A percentile compares a stretch with the other conserved stretches of the same genome.
Conservation (phyloP, 1,140 invertebrate genomes). For the Ceratoteleas bidentatus region DNA sequence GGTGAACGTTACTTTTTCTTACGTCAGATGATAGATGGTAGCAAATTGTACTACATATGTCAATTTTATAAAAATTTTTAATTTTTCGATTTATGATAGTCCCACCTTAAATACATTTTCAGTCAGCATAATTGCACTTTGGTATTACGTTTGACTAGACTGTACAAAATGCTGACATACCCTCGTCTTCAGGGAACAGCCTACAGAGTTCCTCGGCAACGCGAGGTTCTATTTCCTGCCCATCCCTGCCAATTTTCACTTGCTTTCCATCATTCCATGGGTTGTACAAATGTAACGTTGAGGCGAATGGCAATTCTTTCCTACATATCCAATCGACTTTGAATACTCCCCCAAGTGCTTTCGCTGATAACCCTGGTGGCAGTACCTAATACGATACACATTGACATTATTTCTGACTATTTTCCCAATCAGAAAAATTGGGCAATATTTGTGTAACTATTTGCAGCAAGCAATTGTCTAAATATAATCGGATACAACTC, state of each 20-base stretch:
- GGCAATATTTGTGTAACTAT: no score
- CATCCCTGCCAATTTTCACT: slow-evolving; percentile 98
- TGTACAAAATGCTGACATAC: slow-evolving; percentile 65
- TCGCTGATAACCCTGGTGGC: slow-evolving; percentile 95
- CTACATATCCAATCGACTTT: slow-evolving; percentile 98
- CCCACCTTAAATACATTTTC: no score
- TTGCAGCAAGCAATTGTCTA: no score
- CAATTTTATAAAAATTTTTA: no score
- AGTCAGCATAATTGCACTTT: no score
- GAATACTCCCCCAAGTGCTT: slow-evolving; percentile 97
- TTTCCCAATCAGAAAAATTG: no score
- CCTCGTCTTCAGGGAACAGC: slow-evolving; percentile 96
- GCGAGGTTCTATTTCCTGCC: slow-evolving; percentile 97
- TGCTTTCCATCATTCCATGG: slow-evolving; percentile 99
- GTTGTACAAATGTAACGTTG: slow-evolving; percentile 96
- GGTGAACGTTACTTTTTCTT: no score
- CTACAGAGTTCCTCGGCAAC: slow-evolving; percentile 97
- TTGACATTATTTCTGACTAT: neutral
- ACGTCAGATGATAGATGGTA: no score
- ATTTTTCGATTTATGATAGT: no score
- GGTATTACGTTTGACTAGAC: no score
- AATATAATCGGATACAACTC: no score
- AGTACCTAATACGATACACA: slow-evolving; percentile 80
- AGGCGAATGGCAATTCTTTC: slow-evolving; percentile 95
- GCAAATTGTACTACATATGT: no score